Evolutionary conservation across 2,113 vertebrate genomes (phyloP).

Genomic region (Megalops atlanticus): DNA sequence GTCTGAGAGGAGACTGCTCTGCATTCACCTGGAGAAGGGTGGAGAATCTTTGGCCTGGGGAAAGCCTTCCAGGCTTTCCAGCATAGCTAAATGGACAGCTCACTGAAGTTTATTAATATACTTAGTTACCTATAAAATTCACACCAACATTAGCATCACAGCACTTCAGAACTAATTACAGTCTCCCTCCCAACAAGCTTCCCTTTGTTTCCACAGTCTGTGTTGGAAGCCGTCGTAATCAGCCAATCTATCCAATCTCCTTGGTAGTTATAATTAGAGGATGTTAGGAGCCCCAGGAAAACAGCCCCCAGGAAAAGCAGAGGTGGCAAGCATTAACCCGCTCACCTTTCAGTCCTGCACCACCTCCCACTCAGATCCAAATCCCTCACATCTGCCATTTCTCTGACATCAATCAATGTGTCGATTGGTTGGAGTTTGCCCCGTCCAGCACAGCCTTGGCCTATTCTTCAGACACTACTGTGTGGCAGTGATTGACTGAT

Average conservation of each 20-base stretch:
- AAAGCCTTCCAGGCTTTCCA: too few species aligned
- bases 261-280: conserved; percentile 6
- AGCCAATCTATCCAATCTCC: conserved; percentile 1
- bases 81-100: too few species aligned
- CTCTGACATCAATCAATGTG: background rate
- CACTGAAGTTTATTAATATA: too few species aligned
- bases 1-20: background rate
- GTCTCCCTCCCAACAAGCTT: background rate
- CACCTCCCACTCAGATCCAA: background rate
- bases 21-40: background rate
- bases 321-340: background rate
- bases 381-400: background rate
- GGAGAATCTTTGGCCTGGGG: background rate
- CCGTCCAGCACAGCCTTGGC: background rate
- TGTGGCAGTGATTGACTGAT: too few species aligned
- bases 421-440: too few species aligned
- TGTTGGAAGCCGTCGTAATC: background rate
- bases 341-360: background rate
- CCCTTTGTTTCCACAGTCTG: conserved; percentile 8
- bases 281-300: background rate
- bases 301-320: background rate
- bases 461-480: background rate
- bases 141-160: conserved; percentile 9
- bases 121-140: conserved; percentile 13
- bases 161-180: conserved; percentile 12